These are phyloP conservation scores for Meta bourneti DNA, from an alignment of 2,888 invertebrate species.

Conservation along the genomic window DNA sequence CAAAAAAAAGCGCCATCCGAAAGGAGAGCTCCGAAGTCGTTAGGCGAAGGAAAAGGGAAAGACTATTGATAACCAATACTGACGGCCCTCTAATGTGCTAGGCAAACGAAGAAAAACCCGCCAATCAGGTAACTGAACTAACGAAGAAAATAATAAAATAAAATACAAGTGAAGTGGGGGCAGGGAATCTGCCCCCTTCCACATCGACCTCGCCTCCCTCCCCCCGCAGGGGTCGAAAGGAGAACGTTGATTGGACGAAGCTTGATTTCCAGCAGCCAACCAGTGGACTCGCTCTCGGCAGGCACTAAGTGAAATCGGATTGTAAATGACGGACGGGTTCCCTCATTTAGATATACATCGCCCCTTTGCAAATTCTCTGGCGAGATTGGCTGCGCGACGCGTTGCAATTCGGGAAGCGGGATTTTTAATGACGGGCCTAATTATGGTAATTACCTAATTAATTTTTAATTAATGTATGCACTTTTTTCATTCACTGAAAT, in stretches of 20 bases:
- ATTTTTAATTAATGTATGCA: not conserved
- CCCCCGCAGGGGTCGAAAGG: constrained; percentile 66
- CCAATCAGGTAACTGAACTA: constrained; percentile 72
- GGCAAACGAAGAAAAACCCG: constrained; percentile 67
- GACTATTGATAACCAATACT: constrained; percentile 70
- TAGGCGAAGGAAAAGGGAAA: too few species aligned
- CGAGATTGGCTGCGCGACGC: not conserved
- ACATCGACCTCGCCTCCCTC: constrained; percentile 13
- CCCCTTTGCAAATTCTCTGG: constrained; percentile 34
- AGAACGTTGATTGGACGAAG: constrained; percentile 74
- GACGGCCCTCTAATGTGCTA: constrained; percentile 62
- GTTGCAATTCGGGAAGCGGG: not conserved
- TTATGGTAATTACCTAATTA: not conserved
- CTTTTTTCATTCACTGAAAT: too few species aligned
- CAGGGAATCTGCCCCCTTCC: constrained; percentile 31
- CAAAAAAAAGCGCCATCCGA: too few species aligned
- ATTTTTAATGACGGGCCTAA: not conserved
- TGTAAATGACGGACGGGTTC: constrained; percentile 64
- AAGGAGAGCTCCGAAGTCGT: too few species aligned
- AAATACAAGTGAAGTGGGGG: constrained; percentile 51
- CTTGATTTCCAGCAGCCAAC: constrained; percentile 75
- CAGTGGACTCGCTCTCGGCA: constrained; percentile 67
- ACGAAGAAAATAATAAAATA: constrained; percentile 68
- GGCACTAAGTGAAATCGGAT: constrained; percentile 74
- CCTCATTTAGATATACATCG: constrained; percentile 72